Evolutionary conservation across 1,140 invertebrate species (phyloP).

Genomic region (Apis mellifera): Amel_HAv3.1 CM009936.2:6783001-6783500

Average conservation of each 20-base stretch:
- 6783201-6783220: too few species aligned
- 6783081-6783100: background rate
- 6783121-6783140: background rate
- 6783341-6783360: conserved; percentile 27
- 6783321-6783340: conserved; percentile 47
- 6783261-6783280: conserved; percentile 55
- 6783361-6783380: background rate
- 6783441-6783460: too few species aligned
- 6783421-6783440: too few species aligned
- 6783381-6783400: background rate
- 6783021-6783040: background rate
- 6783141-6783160: background rate
- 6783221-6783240: conserved; percentile 38
- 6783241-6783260: background rate
- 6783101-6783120: background rate
- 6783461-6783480: too few species aligned
- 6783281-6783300: conserved; percentile 80
- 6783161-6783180: background rate
- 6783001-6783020: background rate
- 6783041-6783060: background rate
- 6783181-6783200: background rate
- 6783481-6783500: conserved; percentile 20
- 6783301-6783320: conserved; percentile 73
- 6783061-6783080: background rate
- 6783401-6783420: background rate